These are phyloP conservation scores for Drosophila nebulosa DNA, from an alignment of 1,140 invertebrate genomes.

Conservation along the genomic window DNA sequence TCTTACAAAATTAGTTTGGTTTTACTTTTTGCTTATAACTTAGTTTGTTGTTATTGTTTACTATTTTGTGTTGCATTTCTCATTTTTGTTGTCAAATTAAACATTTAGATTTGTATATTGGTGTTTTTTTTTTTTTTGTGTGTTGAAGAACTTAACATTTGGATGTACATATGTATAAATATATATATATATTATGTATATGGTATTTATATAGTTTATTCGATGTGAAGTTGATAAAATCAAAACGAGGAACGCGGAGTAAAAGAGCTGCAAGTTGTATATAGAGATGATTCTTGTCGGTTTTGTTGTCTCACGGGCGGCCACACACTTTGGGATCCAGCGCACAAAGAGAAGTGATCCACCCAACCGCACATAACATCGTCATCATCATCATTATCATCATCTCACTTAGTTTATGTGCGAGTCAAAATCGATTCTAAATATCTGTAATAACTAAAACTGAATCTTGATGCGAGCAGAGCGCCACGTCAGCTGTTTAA, in stretches of 20 bases:
- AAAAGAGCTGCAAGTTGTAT: slow-evolving; percentile 56
- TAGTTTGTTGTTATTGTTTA: slow-evolving; percentile 17
- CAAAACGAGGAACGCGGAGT: slow-evolving; percentile 59
- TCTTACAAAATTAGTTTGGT: slow-evolving; percentile 47
- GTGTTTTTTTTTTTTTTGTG: slow-evolving; percentile 1
- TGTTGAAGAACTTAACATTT: slow-evolving; percentile 39
- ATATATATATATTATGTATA: slow-evolving; percentile 19
- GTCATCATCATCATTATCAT: slow-evolving; percentile 60
- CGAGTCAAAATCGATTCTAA: slow-evolving; percentile 19
- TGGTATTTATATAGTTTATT: slow-evolving; percentile 69
- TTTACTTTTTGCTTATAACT: slow-evolving; percentile 55
- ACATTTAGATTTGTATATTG: slow-evolving; percentile 18
- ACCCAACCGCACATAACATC: slow-evolving; percentile 24
- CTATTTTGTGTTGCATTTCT: slow-evolving; percentile 3
- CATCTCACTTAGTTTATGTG: slow-evolving; percentile 10
- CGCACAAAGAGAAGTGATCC: slow-evolving; percentile 51
- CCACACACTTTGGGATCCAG: slow-evolving; percentile 45
- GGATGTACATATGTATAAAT: slow-evolving; percentile 2
- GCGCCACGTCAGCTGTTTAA: slow-evolving; percentile 38
- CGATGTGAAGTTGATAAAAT: slow-evolving; percentile 68
- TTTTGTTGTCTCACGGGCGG: slow-evolving; percentile 18
- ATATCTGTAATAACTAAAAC: slow-evolving; percentile 40
- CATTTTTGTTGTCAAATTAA: slow-evolving; percentile 29
- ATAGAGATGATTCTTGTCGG: slow-evolving; percentile 9
- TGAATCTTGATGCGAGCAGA: slow-evolving; percentile 47